Evolutionary conservation across 2,888 invertebrate species (phyloP).

Genomic region (Tineola bisselliella): DNA sequence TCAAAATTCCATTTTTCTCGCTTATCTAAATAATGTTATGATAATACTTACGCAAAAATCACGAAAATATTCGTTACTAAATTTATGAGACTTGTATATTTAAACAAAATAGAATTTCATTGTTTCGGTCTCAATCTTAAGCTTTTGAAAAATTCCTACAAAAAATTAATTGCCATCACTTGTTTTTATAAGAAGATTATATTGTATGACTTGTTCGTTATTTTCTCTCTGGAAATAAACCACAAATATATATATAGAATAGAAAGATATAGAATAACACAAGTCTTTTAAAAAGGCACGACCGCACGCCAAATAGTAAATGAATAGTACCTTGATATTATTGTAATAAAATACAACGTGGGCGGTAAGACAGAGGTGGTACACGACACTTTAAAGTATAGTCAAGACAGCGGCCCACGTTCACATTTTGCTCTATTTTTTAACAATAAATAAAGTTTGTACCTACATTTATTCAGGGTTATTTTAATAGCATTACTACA

Average conservation of each 20-base stretch:
- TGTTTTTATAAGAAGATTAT: background rate
- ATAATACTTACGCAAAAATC: background rate
- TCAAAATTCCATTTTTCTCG: background rate
- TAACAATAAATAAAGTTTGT: background rate
- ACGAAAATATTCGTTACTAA: background rate
- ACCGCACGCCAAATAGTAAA: too few species aligned
- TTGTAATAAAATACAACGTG: background rate
- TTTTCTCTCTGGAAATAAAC: too few species aligned
- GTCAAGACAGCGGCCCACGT: background rate
- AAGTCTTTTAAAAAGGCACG: too few species aligned
- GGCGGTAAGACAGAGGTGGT: background rate
- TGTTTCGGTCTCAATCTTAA: background rate
- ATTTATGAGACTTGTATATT: too few species aligned
- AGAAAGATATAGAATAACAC: too few species aligned
- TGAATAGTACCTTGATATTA: background rate
- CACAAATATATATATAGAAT: too few species aligned
- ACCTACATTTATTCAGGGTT: background rate
- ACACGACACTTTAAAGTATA: background rate
- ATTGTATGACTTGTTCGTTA: too few species aligned
- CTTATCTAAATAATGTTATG: background rate
- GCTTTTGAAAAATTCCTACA: background rate
- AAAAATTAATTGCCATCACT: background rate
- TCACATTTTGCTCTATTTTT: conserved; percentile 4
- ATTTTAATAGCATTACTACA: background rate
- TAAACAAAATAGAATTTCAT: background rate